phyloP scores from a whole-genome alignment of 2,888 invertebrate species.

The Amphipoea oculea region DNA sequence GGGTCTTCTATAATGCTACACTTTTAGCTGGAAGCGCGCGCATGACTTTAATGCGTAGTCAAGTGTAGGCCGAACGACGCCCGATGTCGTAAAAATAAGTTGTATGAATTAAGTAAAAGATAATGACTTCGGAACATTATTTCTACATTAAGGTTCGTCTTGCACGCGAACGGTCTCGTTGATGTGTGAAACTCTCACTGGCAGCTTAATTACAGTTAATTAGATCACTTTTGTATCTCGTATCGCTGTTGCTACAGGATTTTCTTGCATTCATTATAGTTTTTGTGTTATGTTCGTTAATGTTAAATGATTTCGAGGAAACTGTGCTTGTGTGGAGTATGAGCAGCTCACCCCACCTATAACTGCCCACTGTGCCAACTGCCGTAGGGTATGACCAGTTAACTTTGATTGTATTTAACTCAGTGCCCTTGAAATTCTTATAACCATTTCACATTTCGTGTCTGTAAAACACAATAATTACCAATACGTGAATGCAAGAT shows the following conservation, averaged over 20 bases:
- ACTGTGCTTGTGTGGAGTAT: conserved; percentile 10
- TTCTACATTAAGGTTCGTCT: conserved; percentile 82
- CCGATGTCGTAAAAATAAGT: conserved; percentile 76
- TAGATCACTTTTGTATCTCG: conserved; percentile 67
- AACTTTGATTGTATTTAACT: not conserved
- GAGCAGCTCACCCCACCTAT: not conserved
- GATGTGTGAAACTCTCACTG: conserved; percentile 75
- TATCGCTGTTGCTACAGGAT: conserved; percentile 60
- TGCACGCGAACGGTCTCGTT: conserved; percentile 76
- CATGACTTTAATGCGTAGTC: conserved; percentile 55
- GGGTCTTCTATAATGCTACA: conserved; percentile 64
- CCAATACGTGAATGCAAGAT: conserved; percentile 14
- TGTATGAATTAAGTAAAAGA: conserved; percentile 84
- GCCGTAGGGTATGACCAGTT: not conserved
- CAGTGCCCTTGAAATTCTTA: not conserved
- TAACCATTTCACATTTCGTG: conserved; percentile 11
- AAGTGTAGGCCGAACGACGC: conserved; percentile 62
- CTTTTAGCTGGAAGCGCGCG: conserved; percentile 57
- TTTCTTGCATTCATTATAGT: conserved; percentile 58
- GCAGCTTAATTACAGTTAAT: conserved; percentile 73
- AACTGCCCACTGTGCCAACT: not conserved
- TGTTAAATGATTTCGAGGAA: conserved; percentile 38
- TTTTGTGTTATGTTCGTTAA: conserved; percentile 53
- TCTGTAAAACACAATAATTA: conserved; percentile 1
- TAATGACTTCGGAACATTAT: conserved; percentile 86